These are phyloP conservation scores for Anoplophora glabripennis DNA, from an alignment of 1,140 invertebrate genomes.

Conservation along the genomic window DNA sequence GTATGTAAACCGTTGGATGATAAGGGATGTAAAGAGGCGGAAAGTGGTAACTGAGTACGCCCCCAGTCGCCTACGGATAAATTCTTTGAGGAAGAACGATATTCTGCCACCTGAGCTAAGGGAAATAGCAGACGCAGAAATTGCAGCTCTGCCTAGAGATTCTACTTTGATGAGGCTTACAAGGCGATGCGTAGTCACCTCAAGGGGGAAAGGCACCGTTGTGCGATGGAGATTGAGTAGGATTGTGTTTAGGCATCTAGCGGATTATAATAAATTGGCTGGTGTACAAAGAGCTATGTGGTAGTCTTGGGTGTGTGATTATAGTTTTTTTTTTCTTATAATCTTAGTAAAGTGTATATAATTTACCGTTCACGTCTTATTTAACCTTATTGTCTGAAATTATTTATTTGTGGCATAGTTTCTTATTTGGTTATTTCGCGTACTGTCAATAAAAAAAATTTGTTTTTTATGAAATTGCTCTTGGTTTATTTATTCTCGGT, in stretches of 20 bases:
- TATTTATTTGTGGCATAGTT: too few relatives aligned
- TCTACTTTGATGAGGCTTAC: constrained; percentile 62
- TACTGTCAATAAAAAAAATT: too few relatives aligned
- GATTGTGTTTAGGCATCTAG: constrained; percentile 82
- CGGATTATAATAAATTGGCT: constrained; percentile 86
- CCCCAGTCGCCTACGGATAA: constrained; percentile 67
- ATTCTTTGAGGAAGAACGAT: constrained; percentile 75
- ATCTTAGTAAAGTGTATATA: too few relatives aligned
- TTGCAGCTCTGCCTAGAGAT: constrained; percentile 72
- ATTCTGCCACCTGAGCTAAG: constrained; percentile 76
- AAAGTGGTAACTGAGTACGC: constrained; percentile 69
- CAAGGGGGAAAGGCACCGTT: constrained; percentile 70
- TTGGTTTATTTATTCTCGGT: too few relatives aligned
- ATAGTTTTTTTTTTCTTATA: background rate
- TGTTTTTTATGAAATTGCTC: too few relatives aligned
- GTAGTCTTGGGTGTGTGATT: constrained; percentile 50
- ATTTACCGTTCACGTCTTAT: too few relatives aligned
- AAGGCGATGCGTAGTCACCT: constrained; percentile 76
- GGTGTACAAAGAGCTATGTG: constrained; percentile 88
- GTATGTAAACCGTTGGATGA: constrained; percentile 76
- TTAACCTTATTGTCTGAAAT: too few relatives aligned
- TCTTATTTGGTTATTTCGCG: too few relatives aligned
- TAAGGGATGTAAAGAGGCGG: constrained; percentile 77
- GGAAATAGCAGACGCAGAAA: constrained; percentile 71
- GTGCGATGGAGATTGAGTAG: constrained; percentile 78